phyloP scores from a whole-genome alignment of 2,797 vertebrate genomes.

The Crypturellus tataupa region DNA sequence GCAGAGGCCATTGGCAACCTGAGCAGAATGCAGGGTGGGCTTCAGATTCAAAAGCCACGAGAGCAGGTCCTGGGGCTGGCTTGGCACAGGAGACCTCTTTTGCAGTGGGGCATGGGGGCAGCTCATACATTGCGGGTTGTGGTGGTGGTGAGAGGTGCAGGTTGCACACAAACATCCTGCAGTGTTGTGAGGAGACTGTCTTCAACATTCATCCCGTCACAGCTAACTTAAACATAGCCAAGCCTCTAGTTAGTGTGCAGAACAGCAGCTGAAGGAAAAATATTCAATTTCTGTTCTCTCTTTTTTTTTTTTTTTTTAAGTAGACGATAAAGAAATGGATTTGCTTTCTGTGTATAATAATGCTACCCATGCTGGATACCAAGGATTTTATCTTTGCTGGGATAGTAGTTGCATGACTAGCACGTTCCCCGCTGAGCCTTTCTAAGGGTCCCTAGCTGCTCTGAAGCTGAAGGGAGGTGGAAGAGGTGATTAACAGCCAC shows the following conservation, averaged over 20 bases:
- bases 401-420: constrained; percentile 34
- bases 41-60: not conserved
- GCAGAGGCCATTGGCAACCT: accelerated
- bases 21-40: not conserved
- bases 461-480: constrained; percentile 56
- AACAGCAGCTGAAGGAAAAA: not conserved
- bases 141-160: accelerated
- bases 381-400: not conserved
- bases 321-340: not conserved
- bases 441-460: constrained; percentile 39
- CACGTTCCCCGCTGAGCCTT: constrained; percentile 42
- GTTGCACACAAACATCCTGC: not conserved
- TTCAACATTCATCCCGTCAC: not conserved
- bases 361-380: constrained; percentile 38
- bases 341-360: not conserved
- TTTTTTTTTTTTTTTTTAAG: not conserved
- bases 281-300: not conserved
- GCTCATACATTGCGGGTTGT: not conserved
- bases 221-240: not conserved
- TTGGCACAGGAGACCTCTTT: not conserved
- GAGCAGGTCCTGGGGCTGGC: accelerated
- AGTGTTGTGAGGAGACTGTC: not conserved
- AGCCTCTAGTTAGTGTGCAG: not conserved
- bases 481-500: constrained; percentile 70
- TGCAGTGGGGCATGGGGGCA: not conserved